Conservation (phyloP, 2,113 vertebrate species). For the Poeciliopsis retropinna region DNA sequence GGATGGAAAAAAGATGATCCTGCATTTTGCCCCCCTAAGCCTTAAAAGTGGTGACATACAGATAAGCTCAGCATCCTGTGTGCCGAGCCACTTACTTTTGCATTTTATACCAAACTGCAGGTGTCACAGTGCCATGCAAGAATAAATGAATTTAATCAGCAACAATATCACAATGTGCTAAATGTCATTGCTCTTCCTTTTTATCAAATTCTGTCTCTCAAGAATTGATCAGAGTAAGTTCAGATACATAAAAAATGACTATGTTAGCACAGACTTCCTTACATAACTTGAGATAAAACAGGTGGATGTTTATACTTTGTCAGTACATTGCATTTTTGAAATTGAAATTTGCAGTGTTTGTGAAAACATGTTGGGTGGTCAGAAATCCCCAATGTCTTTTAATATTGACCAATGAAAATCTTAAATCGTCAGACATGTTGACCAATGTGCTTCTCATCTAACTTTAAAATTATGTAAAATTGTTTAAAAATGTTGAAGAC, state of each 20-base stretch:
- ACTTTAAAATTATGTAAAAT: too few relatives aligned
- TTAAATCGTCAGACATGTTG: too few relatives aligned
- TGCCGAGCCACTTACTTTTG: conserved; percentile 46
- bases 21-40: conserved; percentile 59
- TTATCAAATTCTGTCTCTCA: too few relatives aligned
- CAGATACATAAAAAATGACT: conserved; percentile 57
- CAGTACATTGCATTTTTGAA: conserved; percentile 17
- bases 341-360: neutral
- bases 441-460: too few relatives aligned
- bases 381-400: too few relatives aligned
- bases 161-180: conserved; percentile 48
- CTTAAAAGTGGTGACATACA: conserved; percentile 70
- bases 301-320: conserved; percentile 30
- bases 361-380: too few relatives aligned
- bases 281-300: conserved; percentile 21
- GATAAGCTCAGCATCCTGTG: conserved; percentile 43
- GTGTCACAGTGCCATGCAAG: conserved; percentile 27
- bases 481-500: too few relatives aligned
- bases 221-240: conserved; percentile 61
- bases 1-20: conserved; percentile 68
- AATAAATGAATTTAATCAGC: conserved; percentile 63
- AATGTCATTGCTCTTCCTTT: conserved; percentile 21
- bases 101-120: conserved; percentile 51
- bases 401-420: too few relatives aligned
- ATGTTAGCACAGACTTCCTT: conserved; percentile 38